phyloP scores from a whole-genome alignment of 2,797 vertebrate species.

The Girardinus metallicus region DNA sequence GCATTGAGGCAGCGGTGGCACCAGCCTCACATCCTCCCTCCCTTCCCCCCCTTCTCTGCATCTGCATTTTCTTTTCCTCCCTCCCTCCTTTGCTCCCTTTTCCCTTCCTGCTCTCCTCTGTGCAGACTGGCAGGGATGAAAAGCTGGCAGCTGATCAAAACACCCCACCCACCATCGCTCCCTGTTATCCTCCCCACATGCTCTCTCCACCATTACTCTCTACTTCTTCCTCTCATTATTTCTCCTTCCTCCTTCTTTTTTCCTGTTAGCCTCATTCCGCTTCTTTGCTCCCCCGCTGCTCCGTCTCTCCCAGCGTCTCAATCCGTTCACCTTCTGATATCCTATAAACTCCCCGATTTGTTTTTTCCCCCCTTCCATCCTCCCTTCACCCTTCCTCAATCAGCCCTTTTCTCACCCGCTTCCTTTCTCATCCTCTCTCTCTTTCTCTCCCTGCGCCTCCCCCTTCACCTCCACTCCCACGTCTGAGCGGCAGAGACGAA shows the following conservation, averaged over 20 bases:
- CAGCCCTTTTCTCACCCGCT: slow-evolving; percentile 33
- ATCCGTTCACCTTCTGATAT: slow-evolving; percentile 68
- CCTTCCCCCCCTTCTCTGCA: slow-evolving; percentile 40
- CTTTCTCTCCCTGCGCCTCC: slow-evolving; percentile 46
- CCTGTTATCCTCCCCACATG: slow-evolving; percentile 58
- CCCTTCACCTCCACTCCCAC: slow-evolving; percentile 74
- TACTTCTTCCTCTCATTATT: slow-evolving; percentile 60
- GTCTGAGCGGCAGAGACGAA: slow-evolving; percentile 70
- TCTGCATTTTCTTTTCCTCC: slow-evolving; percentile 22
- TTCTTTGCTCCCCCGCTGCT: slow-evolving; percentile 56
- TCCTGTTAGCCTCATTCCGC: slow-evolving; percentile 42
- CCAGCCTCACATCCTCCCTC: slow-evolving; percentile 37
- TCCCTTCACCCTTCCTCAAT: slow-evolving; percentile 54
- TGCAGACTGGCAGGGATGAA: slow-evolving; percentile 77
- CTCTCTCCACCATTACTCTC: slow-evolving; percentile 44
- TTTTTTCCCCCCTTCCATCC: slow-evolving; percentile 57
- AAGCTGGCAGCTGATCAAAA: slow-evolving; percentile 83
- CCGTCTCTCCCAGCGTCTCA: slow-evolving; percentile 52
- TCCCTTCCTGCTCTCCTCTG: slow-evolving; percentile 60
- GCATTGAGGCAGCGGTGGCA: slow-evolving; percentile 74
- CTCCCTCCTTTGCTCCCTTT: slow-evolving; percentile 24
- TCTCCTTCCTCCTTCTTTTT: slow-evolving; percentile 19
- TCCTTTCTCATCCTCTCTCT: slow-evolving; percentile 54
- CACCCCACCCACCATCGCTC: slow-evolving; percentile 72
- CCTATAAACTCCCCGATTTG: slow-evolving; percentile 55